These are phyloP conservation scores for Heptranchias perlo DNA, from an alignment of 2,113 vertebrate species.

Conservation along the genomic window DNA sequence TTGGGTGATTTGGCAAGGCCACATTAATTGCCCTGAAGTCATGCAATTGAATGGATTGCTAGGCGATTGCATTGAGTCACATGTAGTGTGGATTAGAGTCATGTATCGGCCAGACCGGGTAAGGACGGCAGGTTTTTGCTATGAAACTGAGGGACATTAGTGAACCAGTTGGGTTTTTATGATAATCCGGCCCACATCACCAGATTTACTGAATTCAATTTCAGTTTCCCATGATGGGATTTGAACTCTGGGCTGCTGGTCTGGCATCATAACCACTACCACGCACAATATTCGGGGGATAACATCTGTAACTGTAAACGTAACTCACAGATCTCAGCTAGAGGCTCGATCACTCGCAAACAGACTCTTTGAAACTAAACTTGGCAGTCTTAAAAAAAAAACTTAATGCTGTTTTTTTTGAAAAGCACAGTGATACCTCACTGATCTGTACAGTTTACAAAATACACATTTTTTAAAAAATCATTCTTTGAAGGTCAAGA, in stretches of 20 bases:
- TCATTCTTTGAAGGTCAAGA: background rate
- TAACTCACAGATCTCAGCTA: background rate
- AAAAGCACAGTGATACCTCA: background rate
- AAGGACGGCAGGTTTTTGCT: no score
- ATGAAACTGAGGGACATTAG: no score
- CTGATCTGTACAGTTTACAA: background rate
- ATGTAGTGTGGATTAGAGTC: background rate
- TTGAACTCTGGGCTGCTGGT: background rate
- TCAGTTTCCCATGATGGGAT: background rate
- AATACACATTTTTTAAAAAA: no score
- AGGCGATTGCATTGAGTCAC: background rate
- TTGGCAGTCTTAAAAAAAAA: background rate
- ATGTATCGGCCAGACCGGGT: background rate
- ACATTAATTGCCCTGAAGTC: background rate
- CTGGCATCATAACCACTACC: background rate
- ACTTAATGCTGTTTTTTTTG: background rate
- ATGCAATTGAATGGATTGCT: background rate
- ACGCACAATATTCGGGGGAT: background rate
- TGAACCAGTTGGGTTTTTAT: background rate
- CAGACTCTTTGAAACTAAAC: background rate
- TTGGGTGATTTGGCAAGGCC: background rate
- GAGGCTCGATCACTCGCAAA: background rate
- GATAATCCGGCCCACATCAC: background rate
- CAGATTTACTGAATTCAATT: background rate
- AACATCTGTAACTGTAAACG: background rate